Percentiles rank a stretch among this genome's conserved stretches.
phyloP scores from a whole-genome alignment of 1,140 invertebrate genomes.

The Lepidurus couesii region DNA sequence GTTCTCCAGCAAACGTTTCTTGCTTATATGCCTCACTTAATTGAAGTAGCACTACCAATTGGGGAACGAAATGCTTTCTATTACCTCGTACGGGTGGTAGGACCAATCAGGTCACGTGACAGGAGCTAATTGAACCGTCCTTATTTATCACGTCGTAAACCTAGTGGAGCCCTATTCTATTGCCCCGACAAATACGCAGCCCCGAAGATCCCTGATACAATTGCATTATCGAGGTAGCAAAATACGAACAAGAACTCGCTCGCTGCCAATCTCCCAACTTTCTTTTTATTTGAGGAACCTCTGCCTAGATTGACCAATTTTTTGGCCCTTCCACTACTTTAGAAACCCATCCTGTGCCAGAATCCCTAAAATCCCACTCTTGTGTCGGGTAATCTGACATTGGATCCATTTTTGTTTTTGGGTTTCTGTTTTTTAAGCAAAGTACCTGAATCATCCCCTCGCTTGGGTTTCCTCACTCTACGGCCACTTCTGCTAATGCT shows the following conservation, averaged over 20 bases:
- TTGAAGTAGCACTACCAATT: background rate
- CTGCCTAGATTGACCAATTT: background rate
- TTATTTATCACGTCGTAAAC: conserved; percentile 16
- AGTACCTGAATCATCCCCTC: background rate
- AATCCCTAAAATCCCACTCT: no score
- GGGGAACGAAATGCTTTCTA: background rate
- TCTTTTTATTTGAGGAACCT: background rate
- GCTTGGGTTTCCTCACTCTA: background rate
- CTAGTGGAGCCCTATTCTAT: background rate
- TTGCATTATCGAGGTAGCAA: conserved; percentile 8
- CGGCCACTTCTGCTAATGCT: background rate
- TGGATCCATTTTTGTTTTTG: background rate
- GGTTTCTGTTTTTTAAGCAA: background rate
- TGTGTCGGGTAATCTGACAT: no score
- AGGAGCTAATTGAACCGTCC: conserved; percentile 6
- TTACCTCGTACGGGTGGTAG: background rate
- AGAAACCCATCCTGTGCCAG: no score
- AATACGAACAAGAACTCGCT: background rate
- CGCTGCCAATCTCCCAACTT: conserved; percentile 1
- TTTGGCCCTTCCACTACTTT: background rate
- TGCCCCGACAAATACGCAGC: background rate
- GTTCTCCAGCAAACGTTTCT: background rate
- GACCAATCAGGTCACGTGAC: conserved; percentile 17
- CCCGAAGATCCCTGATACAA: background rate
- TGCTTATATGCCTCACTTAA: background rate